These are phyloP conservation scores for Panthera leo DNA, from an alignment of 2,113 vertebrate species.

Conservation along the genomic window DNA sequence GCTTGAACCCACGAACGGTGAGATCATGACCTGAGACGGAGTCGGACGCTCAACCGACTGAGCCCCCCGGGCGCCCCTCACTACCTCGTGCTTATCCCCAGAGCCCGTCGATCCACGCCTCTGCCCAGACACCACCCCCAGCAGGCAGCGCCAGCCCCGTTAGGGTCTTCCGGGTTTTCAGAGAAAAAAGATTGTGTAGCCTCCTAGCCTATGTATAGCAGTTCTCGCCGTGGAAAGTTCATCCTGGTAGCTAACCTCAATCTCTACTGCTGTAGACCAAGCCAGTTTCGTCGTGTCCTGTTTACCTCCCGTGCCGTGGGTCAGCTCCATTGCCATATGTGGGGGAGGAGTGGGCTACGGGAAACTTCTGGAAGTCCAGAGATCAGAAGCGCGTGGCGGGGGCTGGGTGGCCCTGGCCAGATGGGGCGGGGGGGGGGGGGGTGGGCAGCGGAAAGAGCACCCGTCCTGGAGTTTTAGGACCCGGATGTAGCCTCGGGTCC, in stretches of 20 bases:
- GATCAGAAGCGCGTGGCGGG: neutral
- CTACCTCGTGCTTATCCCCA: neutral
- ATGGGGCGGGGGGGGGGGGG: no score
- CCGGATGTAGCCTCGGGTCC: neutral
- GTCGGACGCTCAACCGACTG: no score
- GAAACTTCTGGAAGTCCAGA: neutral
- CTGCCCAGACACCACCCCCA: neutral
- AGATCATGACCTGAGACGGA: no score
- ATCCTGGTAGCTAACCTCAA: neutral
- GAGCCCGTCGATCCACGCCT: accelerated
- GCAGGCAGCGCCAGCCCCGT: accelerated
- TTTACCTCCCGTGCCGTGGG: neutral
- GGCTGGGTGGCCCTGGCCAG: neutral
- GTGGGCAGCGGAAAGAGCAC: no score
- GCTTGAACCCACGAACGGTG: no score
- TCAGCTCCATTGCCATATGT: accelerated
- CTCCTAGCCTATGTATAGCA: neutral
- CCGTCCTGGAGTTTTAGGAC: neutral
- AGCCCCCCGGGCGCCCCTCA: neutral
- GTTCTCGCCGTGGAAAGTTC: neutral
- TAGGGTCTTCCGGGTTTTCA: neutral
- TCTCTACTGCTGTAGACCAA: neutral
- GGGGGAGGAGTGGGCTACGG: neutral
- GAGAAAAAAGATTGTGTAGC: neutral
- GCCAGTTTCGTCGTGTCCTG: neutral